phyloP scores from a whole-genome alignment of 2,113 vertebrate genomes.

The Bucco capensis region DNA sequence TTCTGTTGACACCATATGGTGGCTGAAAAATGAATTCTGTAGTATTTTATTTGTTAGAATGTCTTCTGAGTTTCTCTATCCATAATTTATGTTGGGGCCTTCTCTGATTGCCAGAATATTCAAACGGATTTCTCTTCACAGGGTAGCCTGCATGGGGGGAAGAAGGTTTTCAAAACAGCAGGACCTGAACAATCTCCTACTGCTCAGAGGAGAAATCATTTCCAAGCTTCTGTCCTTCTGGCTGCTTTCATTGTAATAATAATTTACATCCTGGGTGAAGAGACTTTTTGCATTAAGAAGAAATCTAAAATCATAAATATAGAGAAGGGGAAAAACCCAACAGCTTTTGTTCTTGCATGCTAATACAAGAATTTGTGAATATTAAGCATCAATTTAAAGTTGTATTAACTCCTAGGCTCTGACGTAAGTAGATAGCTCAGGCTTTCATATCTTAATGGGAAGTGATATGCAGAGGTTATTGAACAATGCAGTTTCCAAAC shows the following conservation, averaged over 20 bases:
- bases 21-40: conserved; percentile 74
- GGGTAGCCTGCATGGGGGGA: conserved; percentile 66
- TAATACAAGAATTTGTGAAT: conserved; percentile 65
- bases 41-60: conserved; percentile 74
- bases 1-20: conserved; percentile 80
- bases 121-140: conserved; percentile 74
- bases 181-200: conserved; percentile 75
- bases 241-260: conserved; percentile 75
- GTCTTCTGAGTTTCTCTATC: conserved; percentile 73
- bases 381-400: conserved; percentile 64
- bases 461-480: not conserved
- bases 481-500: conserved; percentile 53
- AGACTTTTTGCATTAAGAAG: conserved; percentile 69
- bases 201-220: conserved; percentile 73
- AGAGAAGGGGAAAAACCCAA: not conserved
- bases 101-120: conserved; percentile 78
- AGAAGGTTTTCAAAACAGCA: conserved; percentile 79
- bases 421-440: conserved; percentile 13
- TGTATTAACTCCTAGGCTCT: conserved; percentile 17
- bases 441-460: conserved; percentile 51
- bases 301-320: conserved; percentile 41
- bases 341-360: conserved; percentile 65
- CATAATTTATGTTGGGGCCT: conserved; percentile 75
- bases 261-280: conserved; percentile 73
- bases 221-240: conserved; percentile 79